phyloP scores from a whole-genome alignment of 2,113 vertebrate species.

The Dendropsophus ebraccatus region DNA sequence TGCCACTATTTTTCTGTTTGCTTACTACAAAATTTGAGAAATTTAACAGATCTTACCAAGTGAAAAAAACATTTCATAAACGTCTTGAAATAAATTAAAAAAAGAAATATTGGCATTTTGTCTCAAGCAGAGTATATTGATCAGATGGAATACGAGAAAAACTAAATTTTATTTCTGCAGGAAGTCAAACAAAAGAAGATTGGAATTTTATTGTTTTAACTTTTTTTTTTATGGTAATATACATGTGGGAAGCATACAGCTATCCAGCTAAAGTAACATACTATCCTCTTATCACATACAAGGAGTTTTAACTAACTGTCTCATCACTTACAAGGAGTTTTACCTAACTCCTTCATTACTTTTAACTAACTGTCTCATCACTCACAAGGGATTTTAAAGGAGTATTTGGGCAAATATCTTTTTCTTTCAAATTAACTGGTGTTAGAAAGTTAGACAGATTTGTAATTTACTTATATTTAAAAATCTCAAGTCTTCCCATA shows the following conservation, averaged over 20 bases:
- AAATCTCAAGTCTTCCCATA: no score
- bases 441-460: no score
- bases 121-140: constrained; percentile 49
- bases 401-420: no score
- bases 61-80: constrained; percentile 28
- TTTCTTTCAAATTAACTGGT: no score
- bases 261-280: neutral
- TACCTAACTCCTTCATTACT: no score
- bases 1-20: neutral
- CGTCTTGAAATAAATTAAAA: constrained; percentile 29
- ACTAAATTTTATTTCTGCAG: constrained; percentile 37
- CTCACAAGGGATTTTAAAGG: no score
- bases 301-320: neutral
- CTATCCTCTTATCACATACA: neutral
- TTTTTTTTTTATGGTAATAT: constrained; percentile 3
- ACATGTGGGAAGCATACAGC: constrained; percentile 1
- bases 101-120: constrained; percentile 33
- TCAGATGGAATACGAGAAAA: constrained; percentile 36
- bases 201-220: constrained; percentile 33
- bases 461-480: no score
- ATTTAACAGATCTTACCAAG: neutral
- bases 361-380: no score
- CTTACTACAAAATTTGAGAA: neutral
- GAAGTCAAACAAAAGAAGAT: constrained; percentile 5
- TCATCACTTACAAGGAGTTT: no score